Conservation (phyloP, 1,140 invertebrate species). For the Nautilus pompilius region DNA sequence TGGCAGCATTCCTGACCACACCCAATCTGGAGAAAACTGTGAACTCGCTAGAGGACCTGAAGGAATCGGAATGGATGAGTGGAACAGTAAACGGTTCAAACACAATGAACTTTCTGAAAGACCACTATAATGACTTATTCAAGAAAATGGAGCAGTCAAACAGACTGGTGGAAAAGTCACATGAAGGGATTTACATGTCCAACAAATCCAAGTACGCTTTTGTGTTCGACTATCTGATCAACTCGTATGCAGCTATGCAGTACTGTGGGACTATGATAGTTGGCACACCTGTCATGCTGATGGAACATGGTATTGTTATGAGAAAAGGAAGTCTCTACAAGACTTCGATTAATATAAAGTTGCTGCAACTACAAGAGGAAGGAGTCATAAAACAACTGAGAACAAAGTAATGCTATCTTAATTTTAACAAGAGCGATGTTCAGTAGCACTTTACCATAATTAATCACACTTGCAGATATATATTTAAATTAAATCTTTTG, state of each 20-base stretch:
- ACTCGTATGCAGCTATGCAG: conserved; percentile 30
- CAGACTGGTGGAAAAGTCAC: conserved; percentile 28
- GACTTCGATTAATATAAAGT: conserved; percentile 37
- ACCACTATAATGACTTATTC: conserved; percentile 24
- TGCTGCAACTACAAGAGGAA: conserved; percentile 36
- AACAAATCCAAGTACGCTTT: conserved; percentile 29
- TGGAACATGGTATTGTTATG: conserved; percentile 47
- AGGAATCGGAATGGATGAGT: conserved; percentile 24
- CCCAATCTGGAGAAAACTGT: conserved; percentile 41
- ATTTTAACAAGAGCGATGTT: neutral
- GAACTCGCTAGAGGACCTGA: conserved; percentile 40
- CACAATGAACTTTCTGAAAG: conserved; percentile 41
- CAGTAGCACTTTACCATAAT: neutral
- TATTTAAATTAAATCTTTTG: neutral
- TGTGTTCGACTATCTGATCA: conserved; percentile 46
- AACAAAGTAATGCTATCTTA: conserved; percentile 29
- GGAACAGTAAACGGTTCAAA: conserved; percentile 42
- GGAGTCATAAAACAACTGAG: conserved; percentile 28
- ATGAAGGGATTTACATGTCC: conserved; percentile 18
- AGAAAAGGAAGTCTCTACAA: conserved; percentile 38
- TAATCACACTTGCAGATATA: neutral
- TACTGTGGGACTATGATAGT: conserved; percentile 35
- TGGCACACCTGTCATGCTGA: conserved; percentile 32
- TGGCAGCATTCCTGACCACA: conserved; percentile 51
- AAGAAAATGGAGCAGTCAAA: conserved; percentile 20